Percentiles rank a stretch among this genome's conserved stretches.
phyloP scores from a whole-genome alignment of 1,140 invertebrate genomes.

The Drosophila carrolli region DNA sequence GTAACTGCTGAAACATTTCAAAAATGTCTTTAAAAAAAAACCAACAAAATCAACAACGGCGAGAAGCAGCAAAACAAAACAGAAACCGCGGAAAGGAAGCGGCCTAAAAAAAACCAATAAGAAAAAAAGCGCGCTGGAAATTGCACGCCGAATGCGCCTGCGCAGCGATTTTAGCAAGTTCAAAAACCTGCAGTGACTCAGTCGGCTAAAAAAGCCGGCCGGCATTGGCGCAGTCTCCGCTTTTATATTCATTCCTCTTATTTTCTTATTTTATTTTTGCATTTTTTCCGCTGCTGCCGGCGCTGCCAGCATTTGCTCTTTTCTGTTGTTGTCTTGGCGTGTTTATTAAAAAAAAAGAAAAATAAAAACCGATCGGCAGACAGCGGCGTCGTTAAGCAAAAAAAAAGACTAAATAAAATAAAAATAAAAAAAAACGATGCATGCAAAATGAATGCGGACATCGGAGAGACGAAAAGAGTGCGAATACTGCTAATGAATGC shows the following conservation, averaged over 20 bases:
- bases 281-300: conserved; percentile 11
- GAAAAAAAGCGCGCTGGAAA: conserved; percentile 47
- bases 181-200: conserved; percentile 72
- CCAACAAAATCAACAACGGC: conserved; percentile 36
- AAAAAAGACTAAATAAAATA: not conserved
- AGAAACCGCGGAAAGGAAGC: conserved; percentile 34
- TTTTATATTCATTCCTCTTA: conserved; percentile 19
- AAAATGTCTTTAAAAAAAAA: conserved; percentile 49
- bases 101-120: conserved; percentile 33
- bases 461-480: conserved; percentile 35
- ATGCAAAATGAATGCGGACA: conserved; percentile 70
- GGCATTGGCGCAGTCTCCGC: conserved; percentile 51
- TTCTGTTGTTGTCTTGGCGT: conserved; percentile 47
- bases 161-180: conserved; percentile 65
- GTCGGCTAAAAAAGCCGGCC: conserved; percentile 77
- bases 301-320: conserved; percentile 43
- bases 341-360: conserved; percentile 51
- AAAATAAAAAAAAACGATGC: conserved; percentile 41
- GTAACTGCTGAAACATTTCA: conserved; percentile 63
- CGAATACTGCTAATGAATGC: conserved; percentile 78
- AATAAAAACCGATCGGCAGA: conserved; percentile 26
- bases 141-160: conserved; percentile 66
- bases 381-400: conserved; percentile 32
- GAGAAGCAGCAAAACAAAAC: conserved; percentile 42
- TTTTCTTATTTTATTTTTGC: conserved; percentile 27